A percentile compares a stretch with the other conserved stretches of the same genome.
Conservation (phyloP, 2,113 vertebrate species). For the Lasiurus cinereus region DNA sequence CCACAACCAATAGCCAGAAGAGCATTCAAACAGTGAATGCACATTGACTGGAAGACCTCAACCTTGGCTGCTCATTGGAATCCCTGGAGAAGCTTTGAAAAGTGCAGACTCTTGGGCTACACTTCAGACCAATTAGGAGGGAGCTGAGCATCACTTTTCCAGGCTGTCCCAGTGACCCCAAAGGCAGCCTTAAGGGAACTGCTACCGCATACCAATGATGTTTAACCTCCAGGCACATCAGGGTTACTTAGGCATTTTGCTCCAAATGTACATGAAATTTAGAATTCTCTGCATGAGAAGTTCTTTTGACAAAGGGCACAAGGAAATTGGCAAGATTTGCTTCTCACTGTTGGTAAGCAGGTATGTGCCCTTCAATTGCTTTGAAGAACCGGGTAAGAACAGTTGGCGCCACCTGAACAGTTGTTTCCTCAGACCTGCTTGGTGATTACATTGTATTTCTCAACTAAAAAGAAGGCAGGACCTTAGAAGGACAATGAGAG, state of each 20-base stretch:
- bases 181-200: background rate
- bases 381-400: constrained; percentile 40
- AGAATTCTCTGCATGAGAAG: background rate
- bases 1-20: background rate
- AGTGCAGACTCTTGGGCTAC: background rate
- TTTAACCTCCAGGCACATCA: background rate
- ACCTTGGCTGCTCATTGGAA: background rate
- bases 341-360: background rate
- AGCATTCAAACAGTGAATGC: background rate
- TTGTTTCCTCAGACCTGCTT: background rate
- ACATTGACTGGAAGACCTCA: background rate
- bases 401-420: background rate
- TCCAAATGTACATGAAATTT: background rate
- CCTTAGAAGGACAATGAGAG: constrained; percentile 33
- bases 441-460: constrained; percentile 33
- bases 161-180: background rate
- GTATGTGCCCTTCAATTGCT: constrained; percentile 1
- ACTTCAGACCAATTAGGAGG: background rate
- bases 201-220: background rate
- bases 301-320: background rate
- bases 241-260: background rate
- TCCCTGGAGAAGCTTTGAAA: background rate
- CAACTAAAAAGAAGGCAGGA: constrained; percentile 23
- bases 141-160: background rate
- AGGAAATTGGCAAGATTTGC: background rate